These are phyloP conservation scores for Oophaga sylvatica DNA, from an alignment of 2,797 vertebrate genomes.

Conservation along the genomic window DNA sequence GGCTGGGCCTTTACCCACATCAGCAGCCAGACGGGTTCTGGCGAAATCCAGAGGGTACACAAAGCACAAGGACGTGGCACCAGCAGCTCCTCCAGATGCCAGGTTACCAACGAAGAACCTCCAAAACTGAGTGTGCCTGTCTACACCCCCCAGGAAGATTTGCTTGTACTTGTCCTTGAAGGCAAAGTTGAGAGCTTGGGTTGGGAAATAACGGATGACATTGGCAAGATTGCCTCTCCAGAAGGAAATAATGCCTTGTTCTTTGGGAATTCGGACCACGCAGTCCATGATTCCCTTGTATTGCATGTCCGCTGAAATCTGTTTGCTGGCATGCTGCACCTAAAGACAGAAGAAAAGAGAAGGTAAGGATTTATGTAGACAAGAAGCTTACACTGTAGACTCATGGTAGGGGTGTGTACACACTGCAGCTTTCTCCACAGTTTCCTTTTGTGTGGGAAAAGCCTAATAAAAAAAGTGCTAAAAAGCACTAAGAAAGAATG, in stretches of 20 bases:
- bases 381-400: no score
- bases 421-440: no score
- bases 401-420: no score
- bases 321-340: conserved; percentile 99
- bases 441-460: no score
- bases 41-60: conserved; percentile 98
- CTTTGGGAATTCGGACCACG: conserved; percentile 92
- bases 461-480: no score
- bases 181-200: conserved; percentile 98
- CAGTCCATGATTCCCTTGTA: conserved; percentile 99
- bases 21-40: conserved; percentile 94
- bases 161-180: conserved; percentile 99
- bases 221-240: conserved; percentile 99
- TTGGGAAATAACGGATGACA: conserved; percentile 98
- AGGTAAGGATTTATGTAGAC: not conserved
- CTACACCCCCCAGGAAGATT: conserved; percentile 97
- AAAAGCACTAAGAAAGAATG: no score
- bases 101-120: conserved; percentile 96
- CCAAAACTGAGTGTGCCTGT: conserved; percentile 98
- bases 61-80: conserved; percentile 97
- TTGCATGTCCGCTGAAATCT: conserved; percentile 90
- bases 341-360: conserved; percentile 61
- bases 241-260: conserved; percentile 94
- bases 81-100: conserved; percentile 93
- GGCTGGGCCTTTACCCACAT: conserved; percentile 87